Conservation (phyloP, 2,888 invertebrate genomes). For the Argyresthia goedartella region DNA sequence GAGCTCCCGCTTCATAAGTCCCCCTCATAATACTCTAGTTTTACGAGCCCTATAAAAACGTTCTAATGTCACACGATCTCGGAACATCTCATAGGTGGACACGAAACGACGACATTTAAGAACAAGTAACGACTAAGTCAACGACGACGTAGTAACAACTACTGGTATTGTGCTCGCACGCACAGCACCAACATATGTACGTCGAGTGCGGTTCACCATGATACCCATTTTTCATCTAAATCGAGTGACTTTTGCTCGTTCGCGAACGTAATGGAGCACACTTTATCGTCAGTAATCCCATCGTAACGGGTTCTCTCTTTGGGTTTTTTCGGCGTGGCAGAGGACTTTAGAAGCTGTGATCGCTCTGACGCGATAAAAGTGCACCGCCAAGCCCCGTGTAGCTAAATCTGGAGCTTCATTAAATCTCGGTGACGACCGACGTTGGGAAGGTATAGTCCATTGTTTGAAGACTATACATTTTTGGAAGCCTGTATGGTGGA, state of each 20-base stretch:
- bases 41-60: slow-evolving; percentile 5
- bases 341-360: slow-evolving; percentile 22
- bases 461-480: background rate
- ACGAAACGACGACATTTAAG: slow-evolving; percentile 13
- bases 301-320: slow-evolving; percentile 24
- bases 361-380: slow-evolving; percentile 31
- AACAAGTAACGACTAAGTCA: slow-evolving; percentile 13
- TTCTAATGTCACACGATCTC: background rate
- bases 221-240: slow-evolving; percentile 48
- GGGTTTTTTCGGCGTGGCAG: slow-evolving; percentile 13
- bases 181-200: slow-evolving; percentile 16
- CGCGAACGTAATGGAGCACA: slow-evolving; percentile 41
- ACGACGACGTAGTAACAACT: slow-evolving; percentile 22
- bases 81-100: background rate
- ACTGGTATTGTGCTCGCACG: slow-evolving; percentile 12
- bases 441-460: background rate
- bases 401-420: slow-evolving; percentile 35
- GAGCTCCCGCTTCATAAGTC: slow-evolving; percentile 7
- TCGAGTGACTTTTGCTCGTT: slow-evolving; percentile 42
- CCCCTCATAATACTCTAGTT: slow-evolving; percentile 5
- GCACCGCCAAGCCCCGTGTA: slow-evolving; percentile 25
- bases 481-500: background rate
- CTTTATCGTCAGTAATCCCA: slow-evolving; percentile 45
- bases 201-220: slow-evolving; percentile 34
- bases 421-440: slow-evolving; percentile 19